A percentile compares a stretch with the other conserved stretches of the same genome.
Evolutionary conservation across 1,140 invertebrate species (phyloP).

Genomic region (Brevipalpus yothersi): DNA sequence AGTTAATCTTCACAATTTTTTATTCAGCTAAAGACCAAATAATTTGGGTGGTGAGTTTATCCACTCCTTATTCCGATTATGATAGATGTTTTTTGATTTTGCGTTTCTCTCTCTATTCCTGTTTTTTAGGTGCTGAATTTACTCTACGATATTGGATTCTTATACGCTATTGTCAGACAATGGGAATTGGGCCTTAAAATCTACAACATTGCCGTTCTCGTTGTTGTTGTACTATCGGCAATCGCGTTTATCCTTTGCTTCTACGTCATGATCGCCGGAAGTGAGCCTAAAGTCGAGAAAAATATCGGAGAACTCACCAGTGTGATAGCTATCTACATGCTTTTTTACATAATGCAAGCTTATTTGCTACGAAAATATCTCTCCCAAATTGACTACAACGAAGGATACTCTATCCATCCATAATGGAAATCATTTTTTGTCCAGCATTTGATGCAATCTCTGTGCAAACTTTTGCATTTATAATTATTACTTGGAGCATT

Average conservation of each 20-base stretch:
- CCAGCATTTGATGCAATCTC: no score
- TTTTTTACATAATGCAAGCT: background rate
- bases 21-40: background rate
- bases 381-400: background rate
- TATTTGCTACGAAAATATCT: background rate
- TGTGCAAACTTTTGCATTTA: no score
- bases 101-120: no score
- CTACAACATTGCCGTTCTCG: background rate
- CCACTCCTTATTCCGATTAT: no score
- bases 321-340: background rate
- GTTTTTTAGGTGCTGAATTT: background rate
- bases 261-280: background rate
- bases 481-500: no score
- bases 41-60: background rate
- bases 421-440: no score
- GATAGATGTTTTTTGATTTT: no score
- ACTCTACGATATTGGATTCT: background rate
- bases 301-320: background rate
- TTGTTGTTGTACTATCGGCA: background rate
- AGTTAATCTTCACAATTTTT: background rate
- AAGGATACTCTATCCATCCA: background rate
- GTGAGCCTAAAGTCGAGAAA: background rate
- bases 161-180: background rate
- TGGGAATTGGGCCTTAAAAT: background rate
- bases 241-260: background rate